Conservation (phyloP, 2,797 vertebrate species). For the Anisognathus igniventris region DNA sequence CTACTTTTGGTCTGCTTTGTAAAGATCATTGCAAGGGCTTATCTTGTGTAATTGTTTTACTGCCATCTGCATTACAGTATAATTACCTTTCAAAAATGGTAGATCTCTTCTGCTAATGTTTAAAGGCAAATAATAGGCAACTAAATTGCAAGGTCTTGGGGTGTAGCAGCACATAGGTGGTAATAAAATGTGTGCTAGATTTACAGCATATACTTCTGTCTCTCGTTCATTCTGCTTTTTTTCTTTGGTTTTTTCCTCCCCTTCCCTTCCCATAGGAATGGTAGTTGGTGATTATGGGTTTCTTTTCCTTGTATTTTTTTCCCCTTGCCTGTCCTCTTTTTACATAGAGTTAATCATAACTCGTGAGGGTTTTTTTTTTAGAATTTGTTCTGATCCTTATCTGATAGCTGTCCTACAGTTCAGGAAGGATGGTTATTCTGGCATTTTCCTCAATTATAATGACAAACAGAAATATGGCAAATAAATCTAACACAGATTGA, state of each 20-base stretch:
- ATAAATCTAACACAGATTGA: background rate
- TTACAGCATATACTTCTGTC: background rate
- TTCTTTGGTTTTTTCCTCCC: background rate
- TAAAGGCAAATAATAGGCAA: conserved; percentile 74
- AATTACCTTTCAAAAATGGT: conserved; percentile 77
- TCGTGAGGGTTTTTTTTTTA: background rate
- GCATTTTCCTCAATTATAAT: conserved; percentile 14
- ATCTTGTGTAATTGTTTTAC: conserved; percentile 75
- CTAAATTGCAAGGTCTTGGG: conserved; percentile 65
- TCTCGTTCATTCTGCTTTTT: background rate
- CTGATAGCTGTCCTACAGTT: conserved; percentile 23
- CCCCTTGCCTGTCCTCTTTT: conserved; percentile 33
- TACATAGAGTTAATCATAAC: conserved; percentile 40
- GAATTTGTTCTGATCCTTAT: conserved; percentile 48
- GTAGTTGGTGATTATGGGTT: conserved; percentile 17
- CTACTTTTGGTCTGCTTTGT: conserved; percentile 62
- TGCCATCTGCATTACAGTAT: conserved; percentile 74
- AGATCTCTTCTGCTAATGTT: conserved; percentile 71
- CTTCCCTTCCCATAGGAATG: background rate
- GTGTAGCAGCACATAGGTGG: conserved; percentile 31
- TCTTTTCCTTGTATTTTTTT: background rate
- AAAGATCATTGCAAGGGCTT: conserved; percentile 75
- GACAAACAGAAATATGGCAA: conserved; percentile 3
- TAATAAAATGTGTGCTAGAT: conserved; percentile 51
- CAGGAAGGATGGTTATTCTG: background rate